Evolutionary conservation across 2,888 invertebrate species (phyloP).

Genomic region (Pimpla rufipes): DNA sequence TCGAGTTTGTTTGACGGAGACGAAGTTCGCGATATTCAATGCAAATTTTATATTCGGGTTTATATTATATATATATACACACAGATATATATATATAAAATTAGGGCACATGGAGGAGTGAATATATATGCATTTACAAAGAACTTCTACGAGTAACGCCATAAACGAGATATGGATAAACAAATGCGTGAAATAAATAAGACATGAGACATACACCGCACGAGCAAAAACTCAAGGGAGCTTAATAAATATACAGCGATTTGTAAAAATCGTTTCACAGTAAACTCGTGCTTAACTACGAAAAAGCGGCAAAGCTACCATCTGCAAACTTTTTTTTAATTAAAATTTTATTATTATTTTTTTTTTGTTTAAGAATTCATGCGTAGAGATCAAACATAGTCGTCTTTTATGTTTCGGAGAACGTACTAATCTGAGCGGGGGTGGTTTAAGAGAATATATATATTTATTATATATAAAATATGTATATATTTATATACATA

Average conservation of each 20-base stretch:
- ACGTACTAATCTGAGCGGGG: conserved; percentile 63
- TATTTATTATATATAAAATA: conserved; percentile 6
- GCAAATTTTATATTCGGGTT: conserved; percentile 15
- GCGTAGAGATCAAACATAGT: conserved; percentile 82
- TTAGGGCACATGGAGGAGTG: conserved; percentile 67
- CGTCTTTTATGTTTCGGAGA: conserved; percentile 59
- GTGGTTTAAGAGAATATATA: conserved; percentile 52
- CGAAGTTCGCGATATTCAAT: conserved; percentile 65
- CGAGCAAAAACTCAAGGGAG: conserved; percentile 83
- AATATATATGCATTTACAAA: conserved; percentile 69
- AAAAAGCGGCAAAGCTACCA: conserved; percentile 85
- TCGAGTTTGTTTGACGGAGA: conserved; percentile 28
- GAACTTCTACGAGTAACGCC: conserved; percentile 69
- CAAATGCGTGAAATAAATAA: conserved; percentile 78
- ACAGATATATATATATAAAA: conserved; percentile 57
- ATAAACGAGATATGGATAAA: conserved; percentile 73
- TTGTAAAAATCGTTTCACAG: conserved; percentile 75
- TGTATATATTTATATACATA: not conserved
- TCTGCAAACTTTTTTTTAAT: conserved; percentile 78
- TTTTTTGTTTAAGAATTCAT: conserved; percentile 80
- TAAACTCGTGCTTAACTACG: conserved; percentile 85
- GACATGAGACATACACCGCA: conserved; percentile 85
- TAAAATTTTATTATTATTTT: conserved; percentile 16
- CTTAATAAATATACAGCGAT: conserved; percentile 80
- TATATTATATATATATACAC: conserved; percentile 45